These are phyloP conservation scores for Nibea albiflora DNA, from an alignment of 2,113 vertebrate species.

Conservation along the genomic window DNA sequence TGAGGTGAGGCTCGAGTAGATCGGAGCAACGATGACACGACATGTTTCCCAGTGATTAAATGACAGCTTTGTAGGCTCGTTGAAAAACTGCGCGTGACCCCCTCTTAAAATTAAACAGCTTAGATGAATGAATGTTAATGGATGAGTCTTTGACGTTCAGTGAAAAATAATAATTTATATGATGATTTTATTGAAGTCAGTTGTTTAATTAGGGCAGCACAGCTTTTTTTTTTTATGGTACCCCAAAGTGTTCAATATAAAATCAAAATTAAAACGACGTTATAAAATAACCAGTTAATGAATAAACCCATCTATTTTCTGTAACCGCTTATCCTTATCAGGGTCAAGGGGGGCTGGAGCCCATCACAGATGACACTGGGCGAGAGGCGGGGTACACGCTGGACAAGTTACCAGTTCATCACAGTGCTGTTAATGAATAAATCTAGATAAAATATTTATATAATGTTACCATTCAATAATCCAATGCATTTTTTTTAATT, in stretches of 20 bases:
- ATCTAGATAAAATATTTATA: not conserved
- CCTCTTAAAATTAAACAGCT: not conserved
- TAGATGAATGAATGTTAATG: not conserved
- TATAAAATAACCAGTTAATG: not conserved
- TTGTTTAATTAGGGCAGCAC: not conserved
- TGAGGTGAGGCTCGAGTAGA: slow-evolving; percentile 87
- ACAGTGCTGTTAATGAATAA: too few species aligned
- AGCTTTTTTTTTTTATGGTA: not conserved
- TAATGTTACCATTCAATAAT: not conserved
- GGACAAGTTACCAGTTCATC: too few species aligned
- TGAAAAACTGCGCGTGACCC: not conserved
- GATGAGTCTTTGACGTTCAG: slow-evolving; percentile 7
- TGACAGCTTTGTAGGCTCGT: not conserved
- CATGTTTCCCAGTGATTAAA: not conserved
- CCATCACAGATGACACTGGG: too few species aligned
- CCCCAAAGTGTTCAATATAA: not conserved
- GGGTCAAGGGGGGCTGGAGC: too few species aligned
- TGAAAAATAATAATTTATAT: not conserved
- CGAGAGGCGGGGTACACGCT: too few species aligned
- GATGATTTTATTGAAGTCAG: not conserved
- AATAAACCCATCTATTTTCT: not conserved
- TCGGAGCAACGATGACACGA: not conserved
- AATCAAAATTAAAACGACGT: not conserved
- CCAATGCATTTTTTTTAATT: not conserved
- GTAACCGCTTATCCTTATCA: too few species aligned